phyloP scores from a whole-genome alignment of 1,140 invertebrate species.

The Copidosoma floridanum region DNA sequence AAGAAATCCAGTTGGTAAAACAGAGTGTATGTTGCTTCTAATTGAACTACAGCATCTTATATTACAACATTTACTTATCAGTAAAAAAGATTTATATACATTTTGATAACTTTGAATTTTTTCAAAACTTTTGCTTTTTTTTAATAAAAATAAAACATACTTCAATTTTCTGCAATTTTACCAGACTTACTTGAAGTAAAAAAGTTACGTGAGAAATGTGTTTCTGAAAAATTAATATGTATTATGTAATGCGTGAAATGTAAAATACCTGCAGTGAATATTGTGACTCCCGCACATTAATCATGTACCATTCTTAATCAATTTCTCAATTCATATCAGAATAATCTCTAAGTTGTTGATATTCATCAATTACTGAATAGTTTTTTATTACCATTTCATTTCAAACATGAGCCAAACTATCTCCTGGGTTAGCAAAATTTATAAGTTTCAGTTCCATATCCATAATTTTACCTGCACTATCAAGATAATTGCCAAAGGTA shows the following conservation, averaged over 20 bases:
- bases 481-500: conserved; percentile 44
- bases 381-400: conserved; percentile 37
- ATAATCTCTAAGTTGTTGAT: conserved; percentile 5
- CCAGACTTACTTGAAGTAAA: neutral
- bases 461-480: conserved; percentile 38
- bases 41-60: neutral
- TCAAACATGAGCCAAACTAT: conserved; percentile 40
- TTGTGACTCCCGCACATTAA: conserved; percentile 9
- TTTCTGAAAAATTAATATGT: neutral
- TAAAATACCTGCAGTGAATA: conserved; percentile 9
- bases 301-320: neutral
- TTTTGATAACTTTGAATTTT: neutral
- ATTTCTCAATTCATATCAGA: neutral
- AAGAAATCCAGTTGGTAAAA: conserved; percentile 6
- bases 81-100: neutral
- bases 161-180: neutral
- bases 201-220: neutral
- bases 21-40: neutral
- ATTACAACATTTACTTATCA: neutral
- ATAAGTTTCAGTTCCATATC: conserved; percentile 39
- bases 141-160: neutral
- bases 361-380: conserved; percentile 38
- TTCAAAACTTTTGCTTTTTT: neutral
- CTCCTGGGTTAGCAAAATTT: conserved; percentile 40
- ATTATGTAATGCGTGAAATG: neutral